Evolutionary conservation across 1,140 invertebrate species (phyloP).

Genomic region (Drosophila sturtevanti): DNA sequence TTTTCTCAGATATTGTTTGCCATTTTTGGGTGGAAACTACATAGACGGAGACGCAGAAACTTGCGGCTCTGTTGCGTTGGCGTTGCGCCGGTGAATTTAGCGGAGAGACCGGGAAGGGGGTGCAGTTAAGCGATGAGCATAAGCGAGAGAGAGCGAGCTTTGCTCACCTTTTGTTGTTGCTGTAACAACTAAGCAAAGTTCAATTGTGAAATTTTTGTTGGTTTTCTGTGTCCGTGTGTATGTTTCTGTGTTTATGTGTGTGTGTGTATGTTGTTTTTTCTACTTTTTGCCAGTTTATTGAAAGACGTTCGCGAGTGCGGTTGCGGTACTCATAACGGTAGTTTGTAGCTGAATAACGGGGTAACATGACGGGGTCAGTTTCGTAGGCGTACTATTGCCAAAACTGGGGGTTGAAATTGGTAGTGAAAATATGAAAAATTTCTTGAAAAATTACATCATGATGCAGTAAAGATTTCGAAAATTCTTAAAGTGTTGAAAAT

Average conservation of each 20-base stretch:
- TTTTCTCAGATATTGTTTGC: conserved; percentile 45
- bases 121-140: neutral
- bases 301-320: conserved; percentile 68
- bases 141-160: conserved; percentile 22
- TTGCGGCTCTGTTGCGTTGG: conserved; percentile 71
- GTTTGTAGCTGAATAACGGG: conserved; percentile 22
- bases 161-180: conserved; percentile 14
- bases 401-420: conserved; percentile 33
- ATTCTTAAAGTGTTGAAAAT: neutral
- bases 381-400: conserved; percentile 3
- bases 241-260: neutral
- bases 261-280: conserved; percentile 34
- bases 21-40: conserved; percentile 67
- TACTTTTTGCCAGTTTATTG: conserved; percentile 64
- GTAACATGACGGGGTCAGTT: conserved; percentile 10
- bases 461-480: neutral
- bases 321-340: conserved; percentile 36
- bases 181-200: conserved; percentile 61
- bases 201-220: conserved; percentile 54
- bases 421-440: conserved; percentile 22
- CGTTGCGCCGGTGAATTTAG: conserved; percentile 49
- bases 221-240: conserved; percentile 8
- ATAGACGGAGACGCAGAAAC: conserved; percentile 1
- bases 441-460: neutral
- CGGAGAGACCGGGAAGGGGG: conserved; percentile 28